A percentile compares a stretch with the other conserved stretches of the same genome.
Conservation (phyloP, 2,113 vertebrate genomes). For the Setophaga kirtlandii region DNA sequence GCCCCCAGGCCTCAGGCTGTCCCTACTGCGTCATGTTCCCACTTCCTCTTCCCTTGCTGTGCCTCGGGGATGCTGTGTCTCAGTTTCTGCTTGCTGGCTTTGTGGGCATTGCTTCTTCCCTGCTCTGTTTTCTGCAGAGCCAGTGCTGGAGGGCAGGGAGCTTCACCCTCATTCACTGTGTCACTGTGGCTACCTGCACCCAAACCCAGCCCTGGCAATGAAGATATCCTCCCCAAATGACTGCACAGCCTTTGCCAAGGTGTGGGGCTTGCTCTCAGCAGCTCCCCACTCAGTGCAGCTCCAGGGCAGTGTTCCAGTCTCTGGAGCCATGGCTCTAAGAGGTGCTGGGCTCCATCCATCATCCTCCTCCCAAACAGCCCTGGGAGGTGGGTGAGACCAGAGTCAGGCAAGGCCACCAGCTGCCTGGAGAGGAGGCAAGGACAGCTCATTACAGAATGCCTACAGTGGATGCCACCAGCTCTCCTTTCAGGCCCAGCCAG, state of each 20-base stretch:
- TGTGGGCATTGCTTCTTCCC: neutral
- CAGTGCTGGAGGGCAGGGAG: neutral
- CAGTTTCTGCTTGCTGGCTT: neutral
- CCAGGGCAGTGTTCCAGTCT: neutral
- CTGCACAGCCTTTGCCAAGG: neutral
- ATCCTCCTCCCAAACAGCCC: neutral
- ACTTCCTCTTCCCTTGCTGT: neutral
- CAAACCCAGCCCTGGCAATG: neutral
- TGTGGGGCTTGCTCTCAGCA: neutral
- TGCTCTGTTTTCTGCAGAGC: neutral
- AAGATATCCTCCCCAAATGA: neutral
- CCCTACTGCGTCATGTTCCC: rapidly evolving
- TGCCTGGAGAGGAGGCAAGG: neutral
- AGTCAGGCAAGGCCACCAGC: neutral
- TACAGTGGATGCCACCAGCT: rapidly evolving
- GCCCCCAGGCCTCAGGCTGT: neutral
- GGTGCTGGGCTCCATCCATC: neutral
- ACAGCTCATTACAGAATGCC: neutral
- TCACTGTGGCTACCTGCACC: neutral
- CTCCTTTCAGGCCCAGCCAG: neutral
- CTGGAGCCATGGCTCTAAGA: neutral
- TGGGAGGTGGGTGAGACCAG: neutral
- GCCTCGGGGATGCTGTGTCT: neutral
- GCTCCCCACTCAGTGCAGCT: neutral
- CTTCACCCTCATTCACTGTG: neutral